phyloP scores from a whole-genome alignment of 1,140 invertebrate species.

The Brachystomella parvula region DNA sequence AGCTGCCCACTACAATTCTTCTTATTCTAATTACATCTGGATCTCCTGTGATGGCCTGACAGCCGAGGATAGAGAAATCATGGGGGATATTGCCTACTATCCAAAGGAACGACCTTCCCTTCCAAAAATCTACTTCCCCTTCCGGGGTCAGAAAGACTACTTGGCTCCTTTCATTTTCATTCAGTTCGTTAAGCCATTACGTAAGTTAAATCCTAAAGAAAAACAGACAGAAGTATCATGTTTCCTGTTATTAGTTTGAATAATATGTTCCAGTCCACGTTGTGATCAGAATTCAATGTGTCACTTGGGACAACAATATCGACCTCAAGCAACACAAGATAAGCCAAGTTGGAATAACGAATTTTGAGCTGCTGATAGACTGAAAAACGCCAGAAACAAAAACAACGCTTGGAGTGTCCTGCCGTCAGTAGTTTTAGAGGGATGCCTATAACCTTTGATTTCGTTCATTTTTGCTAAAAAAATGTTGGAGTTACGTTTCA shows the following conservation, averaged over 20 bases:
- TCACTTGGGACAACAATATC: conserved; percentile 88
- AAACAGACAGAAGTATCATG: not conserved
- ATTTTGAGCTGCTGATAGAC: conserved; percentile 1
- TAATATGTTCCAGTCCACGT: conserved; percentile 61
- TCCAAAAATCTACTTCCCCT: conserved; percentile 75
- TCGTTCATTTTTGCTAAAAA: no score
- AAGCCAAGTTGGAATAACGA: not conserved
- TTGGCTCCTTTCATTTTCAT: conserved; percentile 46
- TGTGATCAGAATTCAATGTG: conserved; percentile 91
- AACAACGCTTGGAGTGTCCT: no score
- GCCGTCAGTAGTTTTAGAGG: no score
- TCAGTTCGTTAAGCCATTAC: conserved; percentile 39
- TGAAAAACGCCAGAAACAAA: no score
- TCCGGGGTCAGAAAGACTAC: conserved; percentile 49
- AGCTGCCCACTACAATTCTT: not conserved
- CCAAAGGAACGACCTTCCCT: conserved; percentile 43
- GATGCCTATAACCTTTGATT: no score
- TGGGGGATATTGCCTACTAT: conserved; percentile 66
- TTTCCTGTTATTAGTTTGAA: not conserved
- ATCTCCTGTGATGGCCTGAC: conserved; percentile 81
- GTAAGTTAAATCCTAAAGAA: conserved; percentile 8
- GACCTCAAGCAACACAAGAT: not conserved
- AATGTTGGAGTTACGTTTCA: no score
- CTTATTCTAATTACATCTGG: conserved; percentile 65
- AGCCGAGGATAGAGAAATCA: conserved; percentile 76